Evolutionary conservation across 2,888 invertebrate species (phyloP), one percentile per base, ranked within the genome.

Genomic region (Chromoteleia sp.): DNA sequence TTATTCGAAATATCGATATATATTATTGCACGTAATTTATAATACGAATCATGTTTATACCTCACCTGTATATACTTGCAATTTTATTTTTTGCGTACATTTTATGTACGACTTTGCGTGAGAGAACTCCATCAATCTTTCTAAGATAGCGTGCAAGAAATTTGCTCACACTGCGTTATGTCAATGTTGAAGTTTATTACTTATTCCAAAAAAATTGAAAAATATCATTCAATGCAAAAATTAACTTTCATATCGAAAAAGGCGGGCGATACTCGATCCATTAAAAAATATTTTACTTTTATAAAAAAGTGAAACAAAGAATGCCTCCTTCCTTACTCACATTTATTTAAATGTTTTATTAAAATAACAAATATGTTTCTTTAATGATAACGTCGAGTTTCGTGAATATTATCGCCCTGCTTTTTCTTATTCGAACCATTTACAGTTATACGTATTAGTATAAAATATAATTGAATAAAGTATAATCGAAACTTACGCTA

Each of bases 401-500:
- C n/a, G n/a, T n/a, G n/a, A n/a, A n/a, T n/a, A n/a, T n/a, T n/a
- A n/a, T n/a, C n/a, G n/a, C n/a, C n/a, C n/a, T n/a, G n/a, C n/a
- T n/a, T n/a, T n/a, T n/a, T n/a, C n/a, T n/a, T n/a, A n/a, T n/a
- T n/a, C n/a, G n/a, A n/a, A n/a, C n/a, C n/a, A n/a, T n/a, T n/a
- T n/a, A n/a, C n/a, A n/a, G n/a, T n/a, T n/a, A n/a, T n/a, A n/a
- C n/a, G n/a, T n/a, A n/a, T n/a, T n/a, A n/a, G n/a, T n/a, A n/a
- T n/a, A n/a, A n/a, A n/a, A n/a, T n/a, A n/a, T n/a, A n/a, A n/a
- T n/a, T n/a, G n/a, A n/a, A n/a, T n/a, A n/a, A n/a, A 33, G 33
- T n/a, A 12, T 36, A 58, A 25, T 41, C 12, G 45, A 58, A 90
- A 95, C 97, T 96, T 93, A 98, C 98, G 90, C 97, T 97, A 91